Conservation (phyloP, 2,888 invertebrate species). For the Lymantria monacha region DNA sequence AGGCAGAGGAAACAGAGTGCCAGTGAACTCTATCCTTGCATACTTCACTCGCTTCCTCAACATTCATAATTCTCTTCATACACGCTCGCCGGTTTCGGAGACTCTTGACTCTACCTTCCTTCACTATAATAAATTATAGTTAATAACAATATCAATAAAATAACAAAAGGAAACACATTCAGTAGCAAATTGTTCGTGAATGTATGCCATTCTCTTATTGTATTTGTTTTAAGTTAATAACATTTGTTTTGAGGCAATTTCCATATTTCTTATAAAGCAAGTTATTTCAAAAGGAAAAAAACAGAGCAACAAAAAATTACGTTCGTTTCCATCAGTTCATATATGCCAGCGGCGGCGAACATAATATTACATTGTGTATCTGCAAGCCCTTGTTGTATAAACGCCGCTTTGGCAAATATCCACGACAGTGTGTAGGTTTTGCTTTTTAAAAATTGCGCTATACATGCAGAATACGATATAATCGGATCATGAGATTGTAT, state of each 20-base stretch:
- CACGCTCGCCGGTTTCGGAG: no score
- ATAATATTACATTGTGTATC: constrained; percentile 36
- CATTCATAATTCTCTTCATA: no score
- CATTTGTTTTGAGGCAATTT: constrained; percentile 6
- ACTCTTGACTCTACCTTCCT: no score
- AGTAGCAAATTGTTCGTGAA: no score
- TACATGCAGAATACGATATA: constrained; percentile 50
- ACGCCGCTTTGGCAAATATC: constrained; percentile 54
- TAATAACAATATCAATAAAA: no score
- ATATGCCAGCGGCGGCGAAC: constrained; percentile 23
- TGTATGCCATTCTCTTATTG: background rate
- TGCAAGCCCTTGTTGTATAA: constrained; percentile 46
- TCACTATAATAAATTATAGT: no score
- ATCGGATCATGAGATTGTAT: constrained; percentile 58
- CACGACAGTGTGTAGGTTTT: constrained; percentile 42
- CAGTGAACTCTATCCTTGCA: no score
- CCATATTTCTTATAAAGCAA: constrained; percentile 12
- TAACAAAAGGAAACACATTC: no score
- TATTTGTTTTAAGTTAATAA: constrained; percentile 14
- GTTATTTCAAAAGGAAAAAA: constrained; percentile 7
- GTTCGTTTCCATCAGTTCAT: constrained; percentile 19
- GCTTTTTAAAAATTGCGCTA: constrained; percentile 49
- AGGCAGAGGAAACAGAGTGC: no score
- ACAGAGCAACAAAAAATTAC: constrained; percentile 6
- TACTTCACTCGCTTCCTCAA: no score